These are phyloP conservation scores for Hesperophylax magnus DNA, from an alignment of 1,140 invertebrate genomes.

Conservation along the genomic window DNA sequence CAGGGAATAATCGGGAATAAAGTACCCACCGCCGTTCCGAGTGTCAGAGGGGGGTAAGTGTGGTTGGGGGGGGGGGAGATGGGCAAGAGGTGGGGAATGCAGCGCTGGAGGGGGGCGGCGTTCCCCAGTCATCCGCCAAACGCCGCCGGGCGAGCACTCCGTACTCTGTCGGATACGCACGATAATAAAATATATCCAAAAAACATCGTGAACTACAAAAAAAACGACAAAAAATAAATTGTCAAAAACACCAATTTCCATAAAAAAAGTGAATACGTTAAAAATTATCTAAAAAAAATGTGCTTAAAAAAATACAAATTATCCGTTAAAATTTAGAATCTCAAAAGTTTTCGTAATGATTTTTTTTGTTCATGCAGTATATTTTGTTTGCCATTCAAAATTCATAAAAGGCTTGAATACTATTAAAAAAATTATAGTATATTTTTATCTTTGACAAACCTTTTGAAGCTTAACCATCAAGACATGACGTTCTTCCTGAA, in stretches of 20 bases:
- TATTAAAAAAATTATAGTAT: no score
- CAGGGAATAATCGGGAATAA: constrained; percentile 13
- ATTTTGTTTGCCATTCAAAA: no score
- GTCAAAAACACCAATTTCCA: neutral
- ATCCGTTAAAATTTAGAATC: no score
- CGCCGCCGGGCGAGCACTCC: neutral
- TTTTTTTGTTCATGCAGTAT: no score
- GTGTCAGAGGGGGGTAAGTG: neutral
- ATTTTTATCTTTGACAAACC: no score
- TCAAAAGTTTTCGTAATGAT: no score
- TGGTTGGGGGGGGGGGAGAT: neutral
- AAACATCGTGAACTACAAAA: neutral
- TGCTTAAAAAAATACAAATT: no score
- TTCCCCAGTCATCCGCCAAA: neutral
- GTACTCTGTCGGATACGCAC: neutral
- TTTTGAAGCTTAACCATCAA: no score
- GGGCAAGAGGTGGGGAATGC: neutral
- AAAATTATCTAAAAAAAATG: no score
- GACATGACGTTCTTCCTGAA: no score
- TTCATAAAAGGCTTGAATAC: no score
- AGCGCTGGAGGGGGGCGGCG: neutral
- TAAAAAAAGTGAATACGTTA: no score
- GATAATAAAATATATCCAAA: neutral
- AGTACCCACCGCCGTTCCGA: neutral
- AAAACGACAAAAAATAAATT: neutral